Conservation (phyloP, 2,888 invertebrate species). For the Thumatha senex region DNA sequence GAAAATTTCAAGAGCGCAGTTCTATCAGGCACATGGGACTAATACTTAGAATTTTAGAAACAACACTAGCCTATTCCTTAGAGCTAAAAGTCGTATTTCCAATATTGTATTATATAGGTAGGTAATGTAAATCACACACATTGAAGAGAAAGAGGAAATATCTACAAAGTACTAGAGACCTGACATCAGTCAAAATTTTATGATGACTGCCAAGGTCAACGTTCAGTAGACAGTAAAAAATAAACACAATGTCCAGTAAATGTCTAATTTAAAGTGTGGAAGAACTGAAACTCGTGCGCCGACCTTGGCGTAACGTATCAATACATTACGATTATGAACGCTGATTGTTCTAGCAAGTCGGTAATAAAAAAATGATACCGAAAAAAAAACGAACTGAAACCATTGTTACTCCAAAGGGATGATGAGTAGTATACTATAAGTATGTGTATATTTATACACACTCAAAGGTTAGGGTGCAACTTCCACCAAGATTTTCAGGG, state of each 20-base stretch:
- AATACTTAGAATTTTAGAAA: too few relatives aligned
- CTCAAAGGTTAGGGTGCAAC: too few relatives aligned
- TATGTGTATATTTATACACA: constrained; percentile 1
- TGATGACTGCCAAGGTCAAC: constrained; percentile 7
- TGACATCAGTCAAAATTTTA: constrained; percentile 3
- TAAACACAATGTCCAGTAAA: constrained; percentile 10
- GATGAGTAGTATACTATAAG: constrained; percentile 24
- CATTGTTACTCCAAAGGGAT: neutral
- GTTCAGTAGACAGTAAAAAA: constrained; percentile 8
- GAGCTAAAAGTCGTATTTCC: too few relatives aligned
- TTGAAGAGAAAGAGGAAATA: too few relatives aligned
- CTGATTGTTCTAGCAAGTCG: constrained; percentile 5
- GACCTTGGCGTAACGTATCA: constrained; percentile 12
- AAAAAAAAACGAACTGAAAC: neutral
- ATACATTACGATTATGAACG: constrained; percentile 11
- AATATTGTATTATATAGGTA: too few relatives aligned
- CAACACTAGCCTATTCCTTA: too few relatives aligned
- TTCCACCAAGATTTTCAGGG: too few relatives aligned
- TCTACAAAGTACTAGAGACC: neutral
- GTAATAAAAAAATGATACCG: neutral
- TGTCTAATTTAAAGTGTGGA: constrained; percentile 9
- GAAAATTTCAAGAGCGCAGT: too few relatives aligned
- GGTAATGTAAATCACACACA: too few relatives aligned
- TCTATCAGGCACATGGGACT: too few relatives aligned
- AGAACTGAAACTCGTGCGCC: constrained; percentile 13